These are phyloP conservation scores for Myotis vivesi DNA, from an alignment of 2,797 vertebrate genomes.

Conservation along the genomic window DNA sequence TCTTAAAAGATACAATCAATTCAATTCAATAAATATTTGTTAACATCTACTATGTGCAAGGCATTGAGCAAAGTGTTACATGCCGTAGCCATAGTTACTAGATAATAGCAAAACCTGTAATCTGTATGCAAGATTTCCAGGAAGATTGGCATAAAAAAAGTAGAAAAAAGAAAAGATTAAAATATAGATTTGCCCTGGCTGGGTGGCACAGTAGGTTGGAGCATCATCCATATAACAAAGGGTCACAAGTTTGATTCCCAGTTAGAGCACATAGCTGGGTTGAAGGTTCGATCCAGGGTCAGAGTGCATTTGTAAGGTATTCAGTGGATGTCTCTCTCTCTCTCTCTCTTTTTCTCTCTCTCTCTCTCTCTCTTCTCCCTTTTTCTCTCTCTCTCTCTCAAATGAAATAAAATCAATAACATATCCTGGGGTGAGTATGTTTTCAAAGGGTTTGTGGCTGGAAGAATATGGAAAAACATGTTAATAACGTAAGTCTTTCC, in stretches of 20 bases:
- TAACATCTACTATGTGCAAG: not conserved
- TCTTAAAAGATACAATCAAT: constrained; percentile 10
- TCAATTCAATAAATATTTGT: not conserved
- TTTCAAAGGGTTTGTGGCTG: not conserved
- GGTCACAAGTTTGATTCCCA: not conserved
- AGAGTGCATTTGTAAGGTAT: not conserved
- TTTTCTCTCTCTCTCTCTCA: not conserved
- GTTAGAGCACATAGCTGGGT: not conserved
- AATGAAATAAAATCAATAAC: not conserved
- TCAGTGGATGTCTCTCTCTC: not conserved
- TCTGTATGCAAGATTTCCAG: not conserved
- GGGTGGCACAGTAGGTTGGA: not conserved
- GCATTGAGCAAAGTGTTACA: not conserved
- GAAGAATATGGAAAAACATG: not conserved
- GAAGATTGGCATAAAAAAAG: not conserved
- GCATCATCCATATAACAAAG: not conserved
- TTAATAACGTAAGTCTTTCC: not conserved
- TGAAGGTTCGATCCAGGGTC: not conserved
- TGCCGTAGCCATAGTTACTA: no score
- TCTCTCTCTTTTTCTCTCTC: not conserved
- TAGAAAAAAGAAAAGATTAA: not conserved
- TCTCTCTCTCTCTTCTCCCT: no score
- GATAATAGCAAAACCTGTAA: not conserved
- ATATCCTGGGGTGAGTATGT: not conserved
- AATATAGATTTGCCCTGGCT: not conserved